Percentiles rank a stretch among this genome's conserved stretches.
Conservation (phyloP, 1,140 invertebrate species). For the Chionoecetes opilio region DNA sequence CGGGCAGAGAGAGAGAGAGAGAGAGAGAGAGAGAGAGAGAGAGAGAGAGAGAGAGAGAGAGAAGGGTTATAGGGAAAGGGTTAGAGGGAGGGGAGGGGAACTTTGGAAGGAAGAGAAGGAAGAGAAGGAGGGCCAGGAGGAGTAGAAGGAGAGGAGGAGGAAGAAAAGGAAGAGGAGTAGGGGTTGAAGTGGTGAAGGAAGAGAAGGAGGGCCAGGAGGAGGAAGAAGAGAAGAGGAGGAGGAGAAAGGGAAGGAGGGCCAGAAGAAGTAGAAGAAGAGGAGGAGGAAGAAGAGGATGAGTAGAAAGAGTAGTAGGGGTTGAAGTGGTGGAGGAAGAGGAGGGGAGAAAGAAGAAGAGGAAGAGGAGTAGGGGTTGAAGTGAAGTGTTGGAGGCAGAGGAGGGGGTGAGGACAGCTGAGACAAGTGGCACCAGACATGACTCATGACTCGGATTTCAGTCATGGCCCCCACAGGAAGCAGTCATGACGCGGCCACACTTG, state of each 20-base stretch:
- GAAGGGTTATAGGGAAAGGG: not conserved
- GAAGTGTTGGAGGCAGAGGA: too few relatives aligned
- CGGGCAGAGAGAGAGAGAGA: too few relatives aligned
- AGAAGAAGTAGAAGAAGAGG: not conserved
- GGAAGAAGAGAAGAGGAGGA: not conserved
- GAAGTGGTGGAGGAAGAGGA: not conserved
- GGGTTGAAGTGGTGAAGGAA: not conserved
- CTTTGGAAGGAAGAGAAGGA: not conserved
- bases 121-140: not conserved
- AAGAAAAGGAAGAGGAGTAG: not conserved
- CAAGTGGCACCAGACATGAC: too few relatives aligned
- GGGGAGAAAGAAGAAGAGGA: not conserved
- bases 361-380: not conserved
- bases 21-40: not conserved
- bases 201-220: not conserved
- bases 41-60: not conserved
- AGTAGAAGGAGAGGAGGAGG: not conserved
- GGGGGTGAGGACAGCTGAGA: not conserved
- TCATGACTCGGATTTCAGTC: too few relatives aligned
- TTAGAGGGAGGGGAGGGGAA: not conserved
- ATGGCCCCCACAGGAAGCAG: too few relatives aligned
- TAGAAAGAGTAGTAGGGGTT: not conserved
- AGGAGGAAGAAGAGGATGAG: not conserved
- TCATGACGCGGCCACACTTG: too few relatives aligned
- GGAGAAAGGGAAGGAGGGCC: not conserved